A percentile compares a stretch with the other conserved stretches of the same genome.
Evolutionary conservation across 2,113 vertebrate genomes (phyloP).

Genomic region (Felis catus): F.catus_Fca126_mat1.0 CM031416.1:38625001-38625500

Average conservation of each 20-base stretch:
- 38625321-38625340: background rate
- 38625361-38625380: conserved; percentile 5
- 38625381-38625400: conserved; percentile 6
- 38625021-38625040: background rate
- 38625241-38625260: background rate
- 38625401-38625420: background rate
- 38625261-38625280: background rate
- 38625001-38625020: background rate
- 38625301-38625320: background rate
- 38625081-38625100: background rate
- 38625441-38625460: background rate
- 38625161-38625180: background rate
- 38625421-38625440: background rate
- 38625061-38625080: background rate
- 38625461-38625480: background rate
- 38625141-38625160: background rate
- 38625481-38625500: background rate
- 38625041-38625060: background rate
- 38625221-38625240: background rate
- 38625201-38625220: background rate
- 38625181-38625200: background rate
- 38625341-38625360: background rate
- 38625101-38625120: background rate
- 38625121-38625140: background rate
- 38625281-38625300: background rate